Conservation (phyloP, 1,140 invertebrate genomes). For the Hirudo medicinalis region DNA sequence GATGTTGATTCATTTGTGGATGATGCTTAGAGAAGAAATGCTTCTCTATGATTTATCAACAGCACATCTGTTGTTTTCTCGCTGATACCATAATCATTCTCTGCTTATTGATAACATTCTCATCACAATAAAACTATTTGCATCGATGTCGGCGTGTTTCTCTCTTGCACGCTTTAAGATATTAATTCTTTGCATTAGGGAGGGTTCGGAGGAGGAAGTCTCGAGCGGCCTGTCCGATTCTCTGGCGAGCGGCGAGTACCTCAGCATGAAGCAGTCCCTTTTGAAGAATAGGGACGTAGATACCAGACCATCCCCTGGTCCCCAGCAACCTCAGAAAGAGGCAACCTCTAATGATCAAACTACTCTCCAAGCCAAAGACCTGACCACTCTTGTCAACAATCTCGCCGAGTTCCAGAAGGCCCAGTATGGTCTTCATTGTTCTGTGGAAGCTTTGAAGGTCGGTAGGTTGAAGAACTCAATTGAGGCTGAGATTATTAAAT, state of each 20-base stretch:
- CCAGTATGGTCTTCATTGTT: slow-evolving; percentile 1
- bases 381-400: slow-evolving; percentile 6
- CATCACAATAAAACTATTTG: too few relatives aligned
- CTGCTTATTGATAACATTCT: too few relatives aligned
- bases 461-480: not conserved
- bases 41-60: too few relatives aligned
- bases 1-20: too few relatives aligned
- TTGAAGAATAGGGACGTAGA: not conserved
- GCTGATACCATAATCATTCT: not conserved
- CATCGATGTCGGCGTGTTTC: not conserved
- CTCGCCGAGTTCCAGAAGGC: slow-evolving; percentile 1
- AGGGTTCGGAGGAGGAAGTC: slow-evolving; percentile 9
- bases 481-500: too few relatives aligned
- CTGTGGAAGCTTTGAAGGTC: slow-evolving; percentile 1
- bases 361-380: not conserved
- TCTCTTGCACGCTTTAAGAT: not conserved
- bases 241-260: slow-evolving; percentile 17
- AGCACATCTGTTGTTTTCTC: too few relatives aligned
- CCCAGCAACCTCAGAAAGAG: slow-evolving; percentile 14
- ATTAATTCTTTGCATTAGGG: not conserved
- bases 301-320: not conserved
- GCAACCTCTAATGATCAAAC: not conserved
- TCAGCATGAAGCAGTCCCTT: slow-evolving; percentile 1
- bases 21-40: too few relatives aligned
- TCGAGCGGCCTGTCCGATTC: slow-evolving; percentile 13